phyloP scores from a whole-genome alignment of 2,888 invertebrate genomes.

The Tillus elongatus region DNA sequence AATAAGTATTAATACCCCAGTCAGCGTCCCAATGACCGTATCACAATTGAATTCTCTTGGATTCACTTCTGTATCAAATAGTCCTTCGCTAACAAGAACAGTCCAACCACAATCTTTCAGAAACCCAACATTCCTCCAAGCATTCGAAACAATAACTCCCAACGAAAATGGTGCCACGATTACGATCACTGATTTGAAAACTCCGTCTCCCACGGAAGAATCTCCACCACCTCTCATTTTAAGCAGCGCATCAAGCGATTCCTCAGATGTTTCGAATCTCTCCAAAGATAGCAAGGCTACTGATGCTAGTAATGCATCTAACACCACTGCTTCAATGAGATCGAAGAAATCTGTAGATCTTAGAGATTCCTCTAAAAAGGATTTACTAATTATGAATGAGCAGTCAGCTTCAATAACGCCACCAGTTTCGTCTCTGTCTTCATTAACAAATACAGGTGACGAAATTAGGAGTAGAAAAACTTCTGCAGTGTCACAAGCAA shows the following conservation, averaged over 20 bases:
- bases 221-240: not conserved
- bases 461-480: constrained; percentile 41
- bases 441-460: constrained; percentile 22
- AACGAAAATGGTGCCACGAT: constrained; percentile 28
- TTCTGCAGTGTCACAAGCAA: constrained; percentile 39
- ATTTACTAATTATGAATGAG: constrained; percentile 22
- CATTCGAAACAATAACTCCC: constrained; percentile 26
- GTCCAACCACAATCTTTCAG: constrained; percentile 22
- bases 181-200: too few species aligned
- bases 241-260: constrained; percentile 34
- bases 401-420: constrained; percentile 26
- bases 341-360: constrained; percentile 22
- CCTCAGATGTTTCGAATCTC: constrained; percentile 32
- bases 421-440: constrained; percentile 27
- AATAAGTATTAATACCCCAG: constrained; percentile 43
- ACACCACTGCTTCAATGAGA: constrained; percentile 32
- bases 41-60: constrained; percentile 51
- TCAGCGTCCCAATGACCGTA: constrained; percentile 51
- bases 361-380: constrained; percentile 24
- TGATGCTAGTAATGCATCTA: constrained; percentile 33
- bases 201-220: constrained; percentile 27
- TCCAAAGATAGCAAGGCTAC: constrained; percentile 37
- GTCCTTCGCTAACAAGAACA: constrained; percentile 37
- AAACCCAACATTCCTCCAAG: constrained; percentile 25
- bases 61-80: constrained; percentile 43